Conservation (phyloP, 64 coral and sea anemone species). For the Orbicella faveolata region DNA sequence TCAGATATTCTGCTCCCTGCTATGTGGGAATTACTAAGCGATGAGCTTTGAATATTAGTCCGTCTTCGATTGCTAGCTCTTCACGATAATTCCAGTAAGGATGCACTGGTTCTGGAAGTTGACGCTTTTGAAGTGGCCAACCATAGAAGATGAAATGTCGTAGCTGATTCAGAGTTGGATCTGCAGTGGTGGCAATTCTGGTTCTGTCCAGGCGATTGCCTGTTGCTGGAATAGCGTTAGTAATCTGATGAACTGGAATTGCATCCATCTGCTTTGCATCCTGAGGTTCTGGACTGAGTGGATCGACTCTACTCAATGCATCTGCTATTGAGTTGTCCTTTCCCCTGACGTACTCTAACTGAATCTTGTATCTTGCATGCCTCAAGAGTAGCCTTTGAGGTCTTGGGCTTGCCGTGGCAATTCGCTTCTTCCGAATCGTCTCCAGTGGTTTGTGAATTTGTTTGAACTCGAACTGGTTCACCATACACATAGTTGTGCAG, state of each 20-base stretch:
- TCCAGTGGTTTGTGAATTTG: conserved; percentile 55
- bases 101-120: too few relatives aligned
- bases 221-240: not conserved
- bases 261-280: conserved; percentile 23
- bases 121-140: too few relatives aligned
- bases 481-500: conserved; percentile 66
- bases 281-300: conserved; percentile 6
- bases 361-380: conserved; percentile 49
- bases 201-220: too few relatives aligned
- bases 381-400: not conserved
- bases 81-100: too few relatives aligned
- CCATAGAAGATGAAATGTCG: too few relatives aligned
- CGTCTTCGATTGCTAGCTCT: too few relatives aligned
- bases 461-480: conserved; percentile 46
- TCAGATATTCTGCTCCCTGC: too few relatives aligned
- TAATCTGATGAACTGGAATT: conserved; percentile 18
- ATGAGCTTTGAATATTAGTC: too few relatives aligned
- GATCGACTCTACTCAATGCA: not conserved
- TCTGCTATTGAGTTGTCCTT: conserved; percentile 29
- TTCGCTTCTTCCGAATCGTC: not conserved
- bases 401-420: too few relatives aligned
- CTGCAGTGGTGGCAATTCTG: too few relatives aligned
- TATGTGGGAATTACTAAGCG: too few relatives aligned
- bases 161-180: too few relatives aligned
- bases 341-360: conserved; percentile 7